Base-by-base conservation (phyloP, 2,113 vertebrate genomes). In the Gasterosteus nipponicus region DNA sequence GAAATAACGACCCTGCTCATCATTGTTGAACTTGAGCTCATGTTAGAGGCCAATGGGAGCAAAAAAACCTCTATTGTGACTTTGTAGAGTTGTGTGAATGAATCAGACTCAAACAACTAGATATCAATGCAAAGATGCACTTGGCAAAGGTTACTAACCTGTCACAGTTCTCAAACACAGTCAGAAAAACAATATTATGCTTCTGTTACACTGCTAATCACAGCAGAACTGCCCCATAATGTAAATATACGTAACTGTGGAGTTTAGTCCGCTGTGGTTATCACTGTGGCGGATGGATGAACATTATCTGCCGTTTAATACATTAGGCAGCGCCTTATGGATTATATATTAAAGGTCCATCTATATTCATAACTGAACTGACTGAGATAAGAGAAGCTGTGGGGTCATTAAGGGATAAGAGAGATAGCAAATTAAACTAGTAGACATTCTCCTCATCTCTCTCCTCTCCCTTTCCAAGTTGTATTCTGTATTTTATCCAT, bases 281-380 rank as follows among this genome's bases (percentile, higher is more conserved):
- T 80, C 69, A 16, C 67, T 29, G 38, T 42, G 4, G 70, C 31
- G 66, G n/a, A 42, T 41, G 74, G 80, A 82, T 82, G 82, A 88
- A 76, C 66, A 58, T 64, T 82, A 87, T 88, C 78, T 72, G 64
- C 76, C 68, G 54, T 67, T 80, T 71, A 71, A 84, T 75, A 81
- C 74, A 81, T 58, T 61, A 71, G 66, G 78, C 61, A 63, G 59
- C 66, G 85, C 33, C 33, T 33, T 33, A 33, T 33, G 33, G 33
- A 33, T 33, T 33, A 33, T 33, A 5, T 4, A 86, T 88, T 91
- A 83, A 81, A 85, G 72, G 68, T 84, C 77, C 53, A 77, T 77
- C 73, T 81, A 59, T 86, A 86, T 85, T 82, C 77, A 85, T 72
- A 83, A 69, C 59, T 77, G 75, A 87, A 76, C 38, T 49, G 56